Evolutionary conservation across 2,888 invertebrate genomes (phyloP), one percentile per base, ranked within the genome.

Genomic region (Thymelicus acteon): DNA sequence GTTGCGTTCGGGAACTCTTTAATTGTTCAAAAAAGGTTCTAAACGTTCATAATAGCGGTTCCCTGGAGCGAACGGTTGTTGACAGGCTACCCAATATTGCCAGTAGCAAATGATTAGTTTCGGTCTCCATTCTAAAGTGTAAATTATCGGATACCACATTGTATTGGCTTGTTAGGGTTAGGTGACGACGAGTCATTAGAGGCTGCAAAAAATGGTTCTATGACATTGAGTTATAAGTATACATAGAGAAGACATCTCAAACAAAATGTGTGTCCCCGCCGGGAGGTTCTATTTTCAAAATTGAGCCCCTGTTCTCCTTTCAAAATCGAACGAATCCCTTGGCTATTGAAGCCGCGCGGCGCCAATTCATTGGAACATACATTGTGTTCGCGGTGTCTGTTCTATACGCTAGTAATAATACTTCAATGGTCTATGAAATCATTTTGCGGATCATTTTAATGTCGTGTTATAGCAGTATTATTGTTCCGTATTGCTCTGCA

Each of bases 71-170:
- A 44, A 31, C 40, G 24, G 70, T 49, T 58, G 64, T 64, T 60
- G 39, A 60, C 24, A 15, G 8, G 44, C 70, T 71, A 65, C 70
- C 13, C 31, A 2, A 13, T 24, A 13, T 12, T 85, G 87, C 90
- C 91, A 81, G 92, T 92, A 92, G 92, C 92, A 85, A 87, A 91
- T 92, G 79, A 92, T 93, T 92, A 85, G 91, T 85, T 88, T 91
- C 91, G 92, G 92, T 90, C 71, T 82, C 87, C 77, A 86, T 91
- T 89, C 76, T 78, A 82, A 82, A 82, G 85, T 88, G 88, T 92
- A 91, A 91, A 92, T 92, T 91, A 91, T 90, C 83, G 88, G 83
- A 80, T 83, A 71, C 74, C 71, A 71, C 73, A 75, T 79, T 81
- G 77, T 85, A 73, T 74, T 54, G 64, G 62, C 47, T 73, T 77